These are phyloP conservation scores for Phasianus colchicus DNA, from an alignment of 2,113 vertebrate species.

Conservation along the genomic window DNA sequence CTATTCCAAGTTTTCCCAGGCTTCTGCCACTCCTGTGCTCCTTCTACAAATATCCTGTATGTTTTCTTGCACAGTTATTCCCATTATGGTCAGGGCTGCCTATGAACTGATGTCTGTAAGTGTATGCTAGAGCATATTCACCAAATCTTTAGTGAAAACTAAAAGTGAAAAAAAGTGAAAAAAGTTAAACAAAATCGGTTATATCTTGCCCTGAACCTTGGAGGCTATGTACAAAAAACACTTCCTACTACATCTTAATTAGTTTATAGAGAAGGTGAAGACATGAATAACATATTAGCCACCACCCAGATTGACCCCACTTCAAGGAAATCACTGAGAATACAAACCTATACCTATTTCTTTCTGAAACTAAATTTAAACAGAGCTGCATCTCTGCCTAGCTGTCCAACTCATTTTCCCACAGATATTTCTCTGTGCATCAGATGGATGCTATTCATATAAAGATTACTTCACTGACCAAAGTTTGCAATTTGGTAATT, in stretches of 20 bases:
- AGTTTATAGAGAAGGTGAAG: conserved; percentile 3
- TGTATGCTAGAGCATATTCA: neutral
- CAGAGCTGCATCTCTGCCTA: neutral
- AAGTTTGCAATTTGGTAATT: neutral
- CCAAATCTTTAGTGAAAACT: neutral
- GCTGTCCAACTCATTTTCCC: neutral
- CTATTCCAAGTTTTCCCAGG: neutral
- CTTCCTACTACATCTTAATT: neutral
- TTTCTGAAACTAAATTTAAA: conserved; percentile 20
- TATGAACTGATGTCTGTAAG: neutral
- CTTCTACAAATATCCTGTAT: neutral
- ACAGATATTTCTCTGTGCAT: neutral
- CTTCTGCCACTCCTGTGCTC: neutral
- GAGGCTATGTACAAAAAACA: neutral
- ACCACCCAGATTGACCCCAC: neutral
- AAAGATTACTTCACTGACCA: neutral
- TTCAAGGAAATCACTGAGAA: conserved; percentile 17
- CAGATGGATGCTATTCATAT: neutral
- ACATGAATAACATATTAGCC: neutral
- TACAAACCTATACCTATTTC: neutral
- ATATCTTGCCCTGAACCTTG: neutral
- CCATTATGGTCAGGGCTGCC: neutral
- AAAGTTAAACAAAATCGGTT: neutral
- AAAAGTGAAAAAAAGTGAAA: too few species aligned
- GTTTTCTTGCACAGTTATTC: neutral